Evolutionary conservation across 2,797 vertebrate species (phyloP), one percentile per base, ranked within the genome.

Genomic region (Clamator glandarius): DNA sequence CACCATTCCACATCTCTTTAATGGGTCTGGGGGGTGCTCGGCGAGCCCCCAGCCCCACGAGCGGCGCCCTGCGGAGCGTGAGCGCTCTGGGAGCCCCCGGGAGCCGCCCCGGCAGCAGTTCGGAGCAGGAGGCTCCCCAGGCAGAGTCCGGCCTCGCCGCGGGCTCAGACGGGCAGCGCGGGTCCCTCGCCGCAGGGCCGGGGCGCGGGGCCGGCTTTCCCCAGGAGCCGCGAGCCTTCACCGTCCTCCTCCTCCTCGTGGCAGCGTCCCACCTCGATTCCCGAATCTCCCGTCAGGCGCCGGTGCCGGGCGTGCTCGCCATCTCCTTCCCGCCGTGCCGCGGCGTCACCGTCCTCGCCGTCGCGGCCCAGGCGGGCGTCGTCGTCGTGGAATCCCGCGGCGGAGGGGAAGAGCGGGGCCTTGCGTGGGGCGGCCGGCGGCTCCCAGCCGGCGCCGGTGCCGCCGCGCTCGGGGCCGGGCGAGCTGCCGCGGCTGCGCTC

Each of bases 261-360:
- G 84, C 98, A 98, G 62, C 98, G 98, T 41, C 98, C 98, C 36
- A 99, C 98, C 97, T 99, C 99, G 0, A 99, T 99, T 70, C 99
- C 99, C 0, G 99, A 99, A 96, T 99, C 99, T 8, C 99, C 99
- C 0, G 99, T 99, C 33, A 99, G 97, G 54, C 98, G 97, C 6
- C 98, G 98, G 80, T 98, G 98, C 52, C 98, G 97, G 96, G 98
- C 98, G 52, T 98, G 98, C 54, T 85, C 81, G 6, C n/a, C n/a
- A n/a, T n/a, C n/a, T n/a, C n/a, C n/a, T n/a, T n/a, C n/a, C n/a
- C n/a, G n/a, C n/a, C n/a, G n/a, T n/a, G n/a, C n/a, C n/a, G n/a
- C n/a, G n/a, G n/a, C n/a, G n/a, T 63, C 15, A 10, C 61, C 98
- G 31, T 98, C 97, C 96, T 99, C 98, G 2, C 98, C 99, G 87